Evolutionary conservation across 2,113 vertebrate species (phyloP), one percentile per base, ranked within the genome.

Genomic region (Hymenochirus boettgeri): DNA sequence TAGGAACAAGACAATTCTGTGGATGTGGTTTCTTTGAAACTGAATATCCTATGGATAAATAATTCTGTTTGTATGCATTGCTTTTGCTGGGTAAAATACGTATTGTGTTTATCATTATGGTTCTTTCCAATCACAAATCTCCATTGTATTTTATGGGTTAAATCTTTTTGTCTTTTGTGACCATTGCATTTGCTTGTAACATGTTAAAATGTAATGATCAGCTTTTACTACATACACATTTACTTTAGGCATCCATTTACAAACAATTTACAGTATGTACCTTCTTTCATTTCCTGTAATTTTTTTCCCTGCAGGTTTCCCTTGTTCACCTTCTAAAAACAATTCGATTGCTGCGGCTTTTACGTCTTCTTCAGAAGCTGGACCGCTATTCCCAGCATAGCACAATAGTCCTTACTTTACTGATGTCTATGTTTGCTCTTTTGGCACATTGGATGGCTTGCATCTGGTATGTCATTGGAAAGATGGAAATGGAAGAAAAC

Each of bases 371-470:
- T 24, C 96, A 99, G 86, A 99, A 98, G 80, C 61, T 99, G 88
- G 96, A 99, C 85, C 94, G 96, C 19, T 99, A 97, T 73, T 99
- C 96, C 0, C 96, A 99, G 75, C 94, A 99, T 76, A 97, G 96
- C 83, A 95, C 95, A 0, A 89, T 98, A 22, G 96, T 99, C 23
- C 90, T 99, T 63, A 98, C 96, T 0, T 86, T 99, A 57, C 91
- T 99, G 58, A 99, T 99, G 96, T 97, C 94, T 73, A 95, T 98
- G 93, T 99, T 99, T 69, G 96, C 94, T 12, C 87, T 99, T 74
- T 86, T 99, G 57, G 96, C 93, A 25, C 96, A 99, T 80, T 99
- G 96, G 96, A 97, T 99, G 96, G 96, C 96, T 22, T 99, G 96
- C 79, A 96, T 99, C 89, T 99, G 96, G 96, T 99, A 96, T 59